Base-by-base conservation (phyloP, 2,888 invertebrate species). In the Campoletis raptor region DNA sequence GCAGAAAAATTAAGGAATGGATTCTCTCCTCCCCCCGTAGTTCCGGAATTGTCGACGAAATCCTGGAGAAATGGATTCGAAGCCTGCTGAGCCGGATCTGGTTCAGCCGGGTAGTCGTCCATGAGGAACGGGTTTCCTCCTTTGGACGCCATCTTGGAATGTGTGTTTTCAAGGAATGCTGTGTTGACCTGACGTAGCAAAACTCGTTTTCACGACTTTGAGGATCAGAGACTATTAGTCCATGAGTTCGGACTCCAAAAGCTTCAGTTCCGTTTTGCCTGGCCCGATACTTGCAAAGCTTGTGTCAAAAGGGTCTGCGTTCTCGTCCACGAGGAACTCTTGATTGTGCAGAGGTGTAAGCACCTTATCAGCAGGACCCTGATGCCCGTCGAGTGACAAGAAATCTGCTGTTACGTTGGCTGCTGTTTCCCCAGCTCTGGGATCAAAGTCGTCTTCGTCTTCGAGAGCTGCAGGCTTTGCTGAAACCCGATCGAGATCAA, bases 291-390 rank as follows among this genome's bases (percentile, higher is more conserved):
- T 95, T 0, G 97, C 97, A 90, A 97, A 97, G 6, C 97, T 97
- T 0, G 98, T 98, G 92, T 98, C 98, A 91, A 98, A 98, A 0
- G 98, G 98, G 95, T 98, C 98, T 48, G 95, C 93, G 89, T 96
- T 95, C 77, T 96, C 95, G 48, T 93, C 93, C 18, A 42, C 10
- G 15, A 61, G 80, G 42, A 90, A 85, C n/a, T 91, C 89, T 36
- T 89, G 95, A 88, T 90, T 95, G 92, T 89, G 94, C 91, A 92
- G 91, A 85, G 89, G 95, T 87, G 92, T 95, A 91, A 91, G 92
- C 87, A 89, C 94, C 91, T 88, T 95, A 90, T 89, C 95, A 18
- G 92, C 95, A 93, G 90, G 89, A 42, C 95, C 95, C 57, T 96
- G 95, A 88, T 96, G 95, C 88, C 95, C 95, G 86, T 96, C 93